Conservation (phyloP, 1,140 invertebrate species). For the Camponotus floridanus region DNA sequence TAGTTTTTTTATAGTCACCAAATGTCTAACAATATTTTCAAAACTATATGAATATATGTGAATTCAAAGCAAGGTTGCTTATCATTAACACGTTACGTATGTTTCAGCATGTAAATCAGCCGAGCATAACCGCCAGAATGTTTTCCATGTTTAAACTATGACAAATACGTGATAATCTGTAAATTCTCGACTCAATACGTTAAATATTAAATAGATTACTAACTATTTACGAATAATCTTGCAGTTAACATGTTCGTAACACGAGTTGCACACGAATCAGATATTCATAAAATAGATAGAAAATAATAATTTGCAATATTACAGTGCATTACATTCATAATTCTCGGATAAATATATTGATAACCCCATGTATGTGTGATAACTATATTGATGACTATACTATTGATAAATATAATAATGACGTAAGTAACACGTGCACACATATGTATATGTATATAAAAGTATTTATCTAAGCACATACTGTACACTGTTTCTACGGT, state of each 20-base stretch:
- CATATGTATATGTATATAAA: no score
- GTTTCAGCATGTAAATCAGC: constrained; percentile 11
- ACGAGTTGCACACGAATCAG: neutral
- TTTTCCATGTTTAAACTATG: constrained; percentile 5
- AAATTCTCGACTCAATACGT: neutral
- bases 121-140: constrained; percentile 20
- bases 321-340: neutral
- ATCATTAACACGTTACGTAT: constrained; percentile 45
- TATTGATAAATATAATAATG: no score
- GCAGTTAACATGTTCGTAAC: neutral
- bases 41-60: neutral
- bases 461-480: neutral
- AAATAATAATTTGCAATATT: neutral
- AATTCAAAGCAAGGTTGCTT: constrained; percentile 17
- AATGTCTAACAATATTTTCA: neutral
- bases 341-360: neutral
- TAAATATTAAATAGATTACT: neutral
- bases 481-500: neutral
- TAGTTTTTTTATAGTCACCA: neutral
- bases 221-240: neutral
- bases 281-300: neutral
- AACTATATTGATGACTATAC: neutral
- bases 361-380: neutral
- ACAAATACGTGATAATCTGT: neutral
- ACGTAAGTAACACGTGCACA: no score